phyloP scores from a whole-genome alignment of 1,140 invertebrate species.

The Leptoteleia sp. region DNA sequence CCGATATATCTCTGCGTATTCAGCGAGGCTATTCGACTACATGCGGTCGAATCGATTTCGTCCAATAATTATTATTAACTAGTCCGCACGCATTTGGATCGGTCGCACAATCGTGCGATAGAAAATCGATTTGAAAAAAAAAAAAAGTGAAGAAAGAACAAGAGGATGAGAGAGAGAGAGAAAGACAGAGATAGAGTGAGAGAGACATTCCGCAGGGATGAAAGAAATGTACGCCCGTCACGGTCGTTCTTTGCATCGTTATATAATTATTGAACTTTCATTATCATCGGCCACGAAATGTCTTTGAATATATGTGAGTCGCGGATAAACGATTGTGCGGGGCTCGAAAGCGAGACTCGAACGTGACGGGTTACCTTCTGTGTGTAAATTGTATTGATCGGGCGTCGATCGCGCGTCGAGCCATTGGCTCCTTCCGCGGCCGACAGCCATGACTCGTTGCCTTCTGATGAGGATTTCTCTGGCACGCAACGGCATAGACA shows the following conservation, averaged over 20 bases:
- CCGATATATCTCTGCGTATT: conserved; percentile 64
- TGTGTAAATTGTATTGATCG: conserved; percentile 59
- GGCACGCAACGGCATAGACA: conserved; percentile 36
- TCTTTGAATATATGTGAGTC: conserved; percentile 35
- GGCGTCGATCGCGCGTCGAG: conserved; percentile 59
- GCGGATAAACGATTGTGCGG: conserved; percentile 29
- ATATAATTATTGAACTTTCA: conserved; percentile 55
- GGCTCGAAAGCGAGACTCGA: conserved; percentile 55
- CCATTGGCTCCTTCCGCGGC: conserved; percentile 60
- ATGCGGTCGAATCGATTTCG: background rate
- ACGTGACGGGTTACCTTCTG: conserved; percentile 56
- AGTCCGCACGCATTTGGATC: conserved; percentile 19
- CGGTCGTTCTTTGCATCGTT: conserved; percentile 24
- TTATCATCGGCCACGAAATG: conserved; percentile 35
- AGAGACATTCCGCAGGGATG: conserved; percentile 1
- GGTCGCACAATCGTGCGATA: conserved; percentile 1
- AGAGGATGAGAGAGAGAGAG: too few species aligned
- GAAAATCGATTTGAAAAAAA: conserved; percentile 19
- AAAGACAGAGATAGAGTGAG: too few species aligned
- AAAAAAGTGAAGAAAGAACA: too few species aligned
- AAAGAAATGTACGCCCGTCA: conserved; percentile 29
- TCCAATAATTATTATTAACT: conserved; percentile 36
- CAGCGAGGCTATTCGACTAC: background rate
- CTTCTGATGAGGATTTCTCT: conserved; percentile 51
- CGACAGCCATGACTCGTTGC: conserved; percentile 56